phyloP scores from a whole-genome alignment of 2,113 vertebrate genomes.

The Benitochromis conjunctus region DNA sequence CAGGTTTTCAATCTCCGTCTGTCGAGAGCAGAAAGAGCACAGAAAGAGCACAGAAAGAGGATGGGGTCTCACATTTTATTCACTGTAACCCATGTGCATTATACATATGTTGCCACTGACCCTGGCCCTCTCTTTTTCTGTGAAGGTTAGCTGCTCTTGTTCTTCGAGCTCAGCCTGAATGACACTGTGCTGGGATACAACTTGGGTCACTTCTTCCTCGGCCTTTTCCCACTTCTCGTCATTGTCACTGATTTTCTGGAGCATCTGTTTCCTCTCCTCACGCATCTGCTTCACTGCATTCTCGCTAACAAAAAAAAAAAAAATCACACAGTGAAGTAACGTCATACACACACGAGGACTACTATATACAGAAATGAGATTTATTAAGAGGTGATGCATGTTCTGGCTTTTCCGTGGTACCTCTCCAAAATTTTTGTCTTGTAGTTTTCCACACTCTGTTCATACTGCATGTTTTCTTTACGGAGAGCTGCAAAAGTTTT shows the following conservation, averaged over 20 bases:
- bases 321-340: slow-evolving; percentile 5
- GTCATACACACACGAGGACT: background rate
- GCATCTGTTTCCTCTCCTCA: slow-evolving; percentile 58
- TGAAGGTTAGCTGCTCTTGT: slow-evolving; percentile 52
- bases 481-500: slow-evolving; percentile 37
- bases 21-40: background rate
- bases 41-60: background rate
- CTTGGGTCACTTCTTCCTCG: slow-evolving; percentile 61
- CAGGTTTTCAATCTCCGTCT: slow-evolving; percentile 56
- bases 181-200: slow-evolving; percentile 51
- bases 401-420: background rate
- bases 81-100: background rate
- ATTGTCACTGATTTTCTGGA: slow-evolving; percentile 60
- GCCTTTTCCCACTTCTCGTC: slow-evolving; percentile 67
- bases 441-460: slow-evolving; percentile 28
- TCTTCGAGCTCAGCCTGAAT: slow-evolving; percentile 62
- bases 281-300: slow-evolving; percentile 58
- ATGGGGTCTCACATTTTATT: background rate
- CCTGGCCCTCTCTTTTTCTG: slow-evolving; percentile 57
- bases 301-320: slow-evolving; percentile 54
- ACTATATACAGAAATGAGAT: background rate
- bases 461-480: slow-evolving; percentile 30
- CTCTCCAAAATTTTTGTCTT: slow-evolving; percentile 37
- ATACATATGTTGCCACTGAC: slow-evolving; percentile 54
- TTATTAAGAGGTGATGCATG: background rate